Evolutionary conservation across 2,888 invertebrate species (phyloP).

Genomic region (Amphipoea oculea): DNA sequence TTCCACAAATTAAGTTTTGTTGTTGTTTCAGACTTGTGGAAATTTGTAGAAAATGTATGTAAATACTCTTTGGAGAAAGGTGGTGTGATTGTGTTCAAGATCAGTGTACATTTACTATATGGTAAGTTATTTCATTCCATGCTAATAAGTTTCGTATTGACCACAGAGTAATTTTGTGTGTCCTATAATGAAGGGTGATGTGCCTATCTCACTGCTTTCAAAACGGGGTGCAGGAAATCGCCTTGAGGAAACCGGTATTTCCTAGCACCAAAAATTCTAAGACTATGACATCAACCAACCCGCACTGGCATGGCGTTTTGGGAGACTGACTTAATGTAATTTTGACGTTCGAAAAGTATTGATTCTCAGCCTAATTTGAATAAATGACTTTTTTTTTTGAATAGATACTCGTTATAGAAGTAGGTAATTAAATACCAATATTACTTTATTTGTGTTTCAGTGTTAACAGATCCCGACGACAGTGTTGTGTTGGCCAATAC

Average conservation of each 20-base stretch:
- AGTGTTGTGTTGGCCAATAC: conserved; percentile 1
- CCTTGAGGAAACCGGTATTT: background rate
- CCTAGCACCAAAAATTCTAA: background rate
- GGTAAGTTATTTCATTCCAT: background rate
- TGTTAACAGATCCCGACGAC: conserved; percentile 1
- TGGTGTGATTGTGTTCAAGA: background rate
- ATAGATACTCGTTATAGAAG: background rate
- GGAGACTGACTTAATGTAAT: no score
- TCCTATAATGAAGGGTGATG: background rate
- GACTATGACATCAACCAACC: background rate
- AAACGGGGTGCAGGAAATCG: background rate
- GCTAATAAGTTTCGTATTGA: background rate
- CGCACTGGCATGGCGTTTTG: no score
- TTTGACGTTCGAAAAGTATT: no score
- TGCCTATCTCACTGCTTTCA: background rate
- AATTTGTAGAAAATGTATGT: background rate
- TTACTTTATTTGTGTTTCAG: conserved; percentile 4
- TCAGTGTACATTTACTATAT: conserved; percentile 7
- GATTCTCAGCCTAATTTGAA: no score
- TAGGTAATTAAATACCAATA: background rate
- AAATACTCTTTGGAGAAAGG: conserved; percentile 8
- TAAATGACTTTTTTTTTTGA: no score
- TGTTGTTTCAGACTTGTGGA: conserved; percentile 1
- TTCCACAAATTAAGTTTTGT: background rate
- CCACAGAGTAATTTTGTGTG: background rate